phyloP scores from a whole-genome alignment of 2,888 invertebrate genomes.

The Tuberolachnus salignus region DNA sequence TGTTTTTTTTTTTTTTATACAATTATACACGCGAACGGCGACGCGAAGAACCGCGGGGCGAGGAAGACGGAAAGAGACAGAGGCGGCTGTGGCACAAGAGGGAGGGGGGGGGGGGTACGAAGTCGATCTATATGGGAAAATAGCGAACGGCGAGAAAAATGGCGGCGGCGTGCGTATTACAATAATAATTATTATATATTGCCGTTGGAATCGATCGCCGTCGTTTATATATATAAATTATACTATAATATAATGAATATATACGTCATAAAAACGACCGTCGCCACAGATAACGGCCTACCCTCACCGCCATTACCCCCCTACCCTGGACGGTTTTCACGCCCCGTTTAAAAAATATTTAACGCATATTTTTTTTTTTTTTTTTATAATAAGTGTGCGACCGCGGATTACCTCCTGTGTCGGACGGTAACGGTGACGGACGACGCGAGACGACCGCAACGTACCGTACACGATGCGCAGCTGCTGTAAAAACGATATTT shows the following conservation, averaged over 20 bases:
- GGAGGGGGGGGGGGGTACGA: background rate
- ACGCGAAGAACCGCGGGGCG: background rate
- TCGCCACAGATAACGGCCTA: constrained; percentile 31
- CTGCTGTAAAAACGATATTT: background rate
- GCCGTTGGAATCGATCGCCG: constrained; percentile 34
- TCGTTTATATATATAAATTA: constrained; percentile 7
- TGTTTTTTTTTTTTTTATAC: constrained; percentile 44
- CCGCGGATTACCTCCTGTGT: no score
- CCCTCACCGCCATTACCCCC: background rate
- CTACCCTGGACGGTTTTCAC: constrained; percentile 25
- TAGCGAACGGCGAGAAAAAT: constrained; percentile 33
- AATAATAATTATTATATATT: background rate
- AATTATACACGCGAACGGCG: constrained; percentile 27
- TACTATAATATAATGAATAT: constrained; percentile 16
- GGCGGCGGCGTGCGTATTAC: constrained; percentile 13
- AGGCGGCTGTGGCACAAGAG: no score
- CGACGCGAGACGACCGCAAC: no score
- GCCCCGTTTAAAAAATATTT: background rate
- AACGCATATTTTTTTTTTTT: background rate
- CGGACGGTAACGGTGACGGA: no score
- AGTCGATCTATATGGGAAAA: constrained; percentile 24
- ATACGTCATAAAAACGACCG: no score
- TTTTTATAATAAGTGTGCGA: no score
- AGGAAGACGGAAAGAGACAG: no score
- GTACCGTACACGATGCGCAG: no score